Percentiles rank a stretch among this genome's conserved stretches.
Evolutionary conservation across 2,888 invertebrate genomes (phyloP).

Genomic region (Polyommatus icarus): DNA sequence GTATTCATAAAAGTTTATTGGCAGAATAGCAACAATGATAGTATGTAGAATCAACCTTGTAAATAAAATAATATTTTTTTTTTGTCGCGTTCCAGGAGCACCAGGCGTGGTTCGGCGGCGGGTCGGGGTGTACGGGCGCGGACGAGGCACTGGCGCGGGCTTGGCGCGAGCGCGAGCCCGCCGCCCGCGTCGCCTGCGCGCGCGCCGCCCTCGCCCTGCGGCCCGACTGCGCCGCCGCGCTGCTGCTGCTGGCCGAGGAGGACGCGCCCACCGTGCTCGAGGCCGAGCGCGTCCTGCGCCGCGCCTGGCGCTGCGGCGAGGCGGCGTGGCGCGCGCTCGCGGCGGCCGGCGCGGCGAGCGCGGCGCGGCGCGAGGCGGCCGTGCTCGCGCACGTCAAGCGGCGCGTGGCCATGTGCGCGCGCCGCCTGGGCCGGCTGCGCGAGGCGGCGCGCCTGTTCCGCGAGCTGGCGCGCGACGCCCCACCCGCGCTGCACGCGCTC

Average conservation of each 20-base stretch:
- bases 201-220: conserved; percentile 84
- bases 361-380: conserved; percentile 94
- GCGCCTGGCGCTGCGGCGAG: conserved; percentile 98
- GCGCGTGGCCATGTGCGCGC: conserved; percentile 97
- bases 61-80: neutral
- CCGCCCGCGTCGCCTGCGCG: conserved; percentile 84
- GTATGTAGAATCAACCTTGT: neutral
- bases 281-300: conserved; percentile 68
- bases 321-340: conserved; percentile 93
- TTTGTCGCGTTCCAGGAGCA: conserved; percentile 89
- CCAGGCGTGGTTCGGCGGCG: conserved; percentile 61
- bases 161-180: conserved; percentile 96
- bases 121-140: conserved; percentile 48
- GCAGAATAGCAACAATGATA: too few relatives aligned
- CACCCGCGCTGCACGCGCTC: conserved; percentile 95
- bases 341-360: conserved; percentile 90
- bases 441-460: conserved; percentile 98
- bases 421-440: conserved; percentile 95
- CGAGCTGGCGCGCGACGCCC: conserved; percentile 97
- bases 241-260: conserved; percentile 97
- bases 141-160: conserved; percentile 91
- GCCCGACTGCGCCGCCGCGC: conserved; percentile 96
- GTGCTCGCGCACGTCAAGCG: conserved; percentile 97
- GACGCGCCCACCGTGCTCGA: conserved; percentile 96
- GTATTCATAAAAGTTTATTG: too few relatives aligned